A percentile compares a stretch with the other conserved stretches of the same genome.
Evolutionary conservation across 2,113 vertebrate genomes (phyloP).

Genomic region (Alethe castanea): DNA sequence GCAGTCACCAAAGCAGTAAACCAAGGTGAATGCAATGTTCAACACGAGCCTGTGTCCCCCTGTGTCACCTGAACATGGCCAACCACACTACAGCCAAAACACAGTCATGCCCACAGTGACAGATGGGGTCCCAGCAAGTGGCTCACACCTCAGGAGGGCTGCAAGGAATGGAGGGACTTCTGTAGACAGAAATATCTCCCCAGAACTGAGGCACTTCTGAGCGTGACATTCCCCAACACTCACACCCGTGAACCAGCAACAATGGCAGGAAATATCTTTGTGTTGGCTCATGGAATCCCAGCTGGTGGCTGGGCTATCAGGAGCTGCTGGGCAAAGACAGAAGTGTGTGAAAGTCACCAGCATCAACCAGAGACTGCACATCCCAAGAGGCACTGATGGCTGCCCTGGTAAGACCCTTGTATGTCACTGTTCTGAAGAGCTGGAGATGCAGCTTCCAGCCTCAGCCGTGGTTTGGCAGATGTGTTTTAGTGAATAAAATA

Average conservation of each 20-base stretch:
- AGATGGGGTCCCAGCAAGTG: background rate
- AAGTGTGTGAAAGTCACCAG: background rate
- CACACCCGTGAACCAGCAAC: background rate
- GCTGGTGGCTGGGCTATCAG: background rate
- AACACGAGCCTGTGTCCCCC: background rate
- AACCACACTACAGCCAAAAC: background rate
- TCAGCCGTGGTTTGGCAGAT: background rate
- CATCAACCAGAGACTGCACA: background rate
- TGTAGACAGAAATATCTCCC: background rate
- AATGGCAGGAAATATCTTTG: background rate
- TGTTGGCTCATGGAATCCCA: background rate
- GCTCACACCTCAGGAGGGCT: background rate
- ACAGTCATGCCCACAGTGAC: accelerated
- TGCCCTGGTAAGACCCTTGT: background rate
- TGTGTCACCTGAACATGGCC: background rate
- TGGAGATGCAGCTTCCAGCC: background rate
- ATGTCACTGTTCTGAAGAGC: background rate
- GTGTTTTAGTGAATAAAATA: background rate
- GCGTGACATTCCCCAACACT: background rate
- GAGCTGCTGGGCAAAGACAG: background rate
- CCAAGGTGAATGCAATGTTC: background rate
- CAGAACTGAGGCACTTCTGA: background rate
- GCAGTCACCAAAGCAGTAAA: background rate
- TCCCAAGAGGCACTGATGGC: background rate
- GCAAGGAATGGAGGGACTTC: background rate